Percentiles rank a stretch among this genome's conserved stretches.
These are phyloP conservation scores for Siniperca obscura DNA, from an alignment of 2,797 vertebrate genomes.

Conservation along the genomic window DNA sequence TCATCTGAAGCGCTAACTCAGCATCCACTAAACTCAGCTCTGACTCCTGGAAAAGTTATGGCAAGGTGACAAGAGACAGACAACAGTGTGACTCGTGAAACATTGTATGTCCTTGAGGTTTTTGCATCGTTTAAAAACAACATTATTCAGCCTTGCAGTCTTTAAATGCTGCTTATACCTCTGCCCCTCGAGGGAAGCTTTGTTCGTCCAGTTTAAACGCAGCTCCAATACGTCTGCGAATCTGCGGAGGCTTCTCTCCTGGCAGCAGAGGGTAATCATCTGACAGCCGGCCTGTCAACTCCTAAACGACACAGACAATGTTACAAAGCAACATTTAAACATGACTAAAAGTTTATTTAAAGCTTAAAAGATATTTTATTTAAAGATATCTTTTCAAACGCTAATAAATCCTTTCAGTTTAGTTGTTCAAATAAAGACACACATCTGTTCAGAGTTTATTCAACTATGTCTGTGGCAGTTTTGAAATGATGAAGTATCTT, in stretches of 20 bases:
- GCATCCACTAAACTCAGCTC: constrained; percentile 85
- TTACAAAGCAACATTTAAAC: constrained; percentile 17
- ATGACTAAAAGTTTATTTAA: not conserved
- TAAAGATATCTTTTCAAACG: constrained; percentile 11
- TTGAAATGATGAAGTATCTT: constrained; percentile 55
- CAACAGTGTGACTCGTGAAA: not conserved
- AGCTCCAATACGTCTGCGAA: constrained; percentile 91
- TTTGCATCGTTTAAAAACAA: not conserved
- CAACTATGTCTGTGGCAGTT: constrained; percentile 25
- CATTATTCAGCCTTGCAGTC: not conserved
- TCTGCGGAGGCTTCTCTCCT: constrained; percentile 89
- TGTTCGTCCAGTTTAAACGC: constrained; percentile 90
- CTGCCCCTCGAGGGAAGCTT: constrained; percentile 80
- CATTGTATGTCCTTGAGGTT: not conserved
- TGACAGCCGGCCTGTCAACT: constrained; percentile 90
- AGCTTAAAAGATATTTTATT: too few species aligned
- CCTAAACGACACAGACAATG: constrained; percentile 79
- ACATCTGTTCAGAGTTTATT: constrained; percentile 23
- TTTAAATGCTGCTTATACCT: constrained; percentile 78
- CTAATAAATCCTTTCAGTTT: constrained; percentile 13
- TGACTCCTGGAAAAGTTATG: constrained; percentile 82
- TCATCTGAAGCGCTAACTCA: constrained; percentile 91
- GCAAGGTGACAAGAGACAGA: not conserved
- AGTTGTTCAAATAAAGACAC: constrained; percentile 21
- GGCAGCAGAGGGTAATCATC: constrained; percentile 89